These are phyloP conservation scores for Boloria euphrosyne DNA, from an alignment of 2,888 invertebrate genomes.

Conservation along the genomic window DNA sequence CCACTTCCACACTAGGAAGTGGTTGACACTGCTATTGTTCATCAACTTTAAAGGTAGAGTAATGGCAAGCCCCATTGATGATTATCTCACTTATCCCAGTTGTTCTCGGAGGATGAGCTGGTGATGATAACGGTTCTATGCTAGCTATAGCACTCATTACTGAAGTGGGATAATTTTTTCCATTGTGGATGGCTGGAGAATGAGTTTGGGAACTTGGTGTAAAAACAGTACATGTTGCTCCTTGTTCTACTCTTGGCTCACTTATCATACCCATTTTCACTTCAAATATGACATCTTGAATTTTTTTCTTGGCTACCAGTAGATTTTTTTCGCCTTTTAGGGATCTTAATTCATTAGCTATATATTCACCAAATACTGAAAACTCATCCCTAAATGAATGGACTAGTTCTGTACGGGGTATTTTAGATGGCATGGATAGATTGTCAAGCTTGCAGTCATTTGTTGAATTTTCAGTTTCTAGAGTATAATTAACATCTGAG, in stretches of 20 bases:
- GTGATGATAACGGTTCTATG: slow-evolving; percentile 59
- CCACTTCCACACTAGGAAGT: slow-evolving; percentile 69
- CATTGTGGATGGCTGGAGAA: slow-evolving; percentile 53
- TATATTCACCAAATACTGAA: slow-evolving; percentile 82
- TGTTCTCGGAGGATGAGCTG: slow-evolving; percentile 59
- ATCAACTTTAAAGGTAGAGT: slow-evolving; percentile 74
- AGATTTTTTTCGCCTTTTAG: slow-evolving; percentile 81
- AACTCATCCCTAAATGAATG: slow-evolving; percentile 75
- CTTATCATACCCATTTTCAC: slow-evolving; percentile 82
- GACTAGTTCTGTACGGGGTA: slow-evolving; percentile 53
- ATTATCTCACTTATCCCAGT: slow-evolving; percentile 72
- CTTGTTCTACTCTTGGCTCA: slow-evolving; percentile 58
- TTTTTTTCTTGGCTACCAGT: slow-evolving; percentile 82
- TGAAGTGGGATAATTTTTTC: slow-evolving; percentile 62
- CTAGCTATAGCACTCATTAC: slow-evolving; percentile 60
- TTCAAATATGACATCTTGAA: slow-evolving; percentile 83
- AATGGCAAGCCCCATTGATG: slow-evolving; percentile 69
- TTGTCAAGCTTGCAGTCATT: slow-evolving; percentile 57
- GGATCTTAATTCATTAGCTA: slow-evolving; percentile 82
- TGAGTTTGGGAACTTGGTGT: slow-evolving; percentile 53
- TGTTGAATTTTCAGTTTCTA: slow-evolving; percentile 50
- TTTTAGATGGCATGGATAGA: slow-evolving; percentile 60
- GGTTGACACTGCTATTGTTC: slow-evolving; percentile 70
- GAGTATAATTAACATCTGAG: slow-evolving; percentile 49
- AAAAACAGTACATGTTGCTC: slow-evolving; percentile 56